Evolutionary conservation across 2,113 vertebrate species (phyloP).

Genomic region (Azemiops feae): DNA sequence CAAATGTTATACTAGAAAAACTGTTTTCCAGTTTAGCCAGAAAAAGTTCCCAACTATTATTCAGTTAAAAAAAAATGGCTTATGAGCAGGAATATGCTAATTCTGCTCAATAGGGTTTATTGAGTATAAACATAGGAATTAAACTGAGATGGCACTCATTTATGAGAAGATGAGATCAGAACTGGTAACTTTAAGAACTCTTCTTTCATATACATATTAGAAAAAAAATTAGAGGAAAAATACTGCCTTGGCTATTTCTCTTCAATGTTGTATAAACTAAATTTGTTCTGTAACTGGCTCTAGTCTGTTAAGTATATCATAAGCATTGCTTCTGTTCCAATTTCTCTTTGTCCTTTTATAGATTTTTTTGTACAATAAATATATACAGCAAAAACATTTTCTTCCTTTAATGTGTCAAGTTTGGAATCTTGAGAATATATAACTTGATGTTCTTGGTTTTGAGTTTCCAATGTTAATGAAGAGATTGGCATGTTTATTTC

Average conservation of each 20-base stretch:
- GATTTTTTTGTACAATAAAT: conserved; percentile 86
- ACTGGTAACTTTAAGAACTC: not conserved
- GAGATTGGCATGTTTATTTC: not conserved
- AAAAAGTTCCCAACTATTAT: not conserved
- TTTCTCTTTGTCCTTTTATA: conserved; percentile 70
- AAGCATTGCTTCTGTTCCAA: conserved; percentile 69
- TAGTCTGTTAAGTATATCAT: conserved; percentile 78
- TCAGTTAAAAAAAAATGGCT: not conserved
- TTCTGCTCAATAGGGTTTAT: not conserved
- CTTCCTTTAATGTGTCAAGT: conserved; percentile 1
- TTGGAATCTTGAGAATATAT: not conserved
- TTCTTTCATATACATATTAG: not conserved
- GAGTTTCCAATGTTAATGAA: not conserved
- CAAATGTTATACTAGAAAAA: not conserved
- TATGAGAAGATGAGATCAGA: conserved; percentile 13
- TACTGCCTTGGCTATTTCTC: conserved; percentile 13
- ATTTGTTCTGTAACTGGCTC: conserved; percentile 74
- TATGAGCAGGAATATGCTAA: not conserved
- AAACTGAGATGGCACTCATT: not conserved
- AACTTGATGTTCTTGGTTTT: not conserved
- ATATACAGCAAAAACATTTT: conserved; percentile 73
- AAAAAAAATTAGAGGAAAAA: not conserved
- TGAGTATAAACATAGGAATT: not conserved
- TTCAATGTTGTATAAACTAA: conserved; percentile 71
- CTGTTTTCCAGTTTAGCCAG: not conserved